phyloP scores from a whole-genome alignment of 2,888 invertebrate species.

The Ornithoptera alexandrae region DNA sequence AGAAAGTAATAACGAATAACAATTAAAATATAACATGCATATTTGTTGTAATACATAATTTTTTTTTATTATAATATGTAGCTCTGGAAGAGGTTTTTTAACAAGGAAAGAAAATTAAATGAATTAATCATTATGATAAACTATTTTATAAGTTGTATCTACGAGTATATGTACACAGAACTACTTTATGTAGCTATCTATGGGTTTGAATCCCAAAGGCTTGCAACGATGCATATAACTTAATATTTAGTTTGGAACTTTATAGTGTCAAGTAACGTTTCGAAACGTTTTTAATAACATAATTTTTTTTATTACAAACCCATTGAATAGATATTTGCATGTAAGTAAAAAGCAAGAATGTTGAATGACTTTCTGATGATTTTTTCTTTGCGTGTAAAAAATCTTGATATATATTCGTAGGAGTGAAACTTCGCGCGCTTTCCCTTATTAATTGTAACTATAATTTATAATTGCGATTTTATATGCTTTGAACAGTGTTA shows the following conservation, averaged over 20 bases:
- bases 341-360: constrained; percentile 31
- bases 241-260: neutral
- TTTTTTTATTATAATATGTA: too few species aligned
- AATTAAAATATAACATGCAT: neutral
- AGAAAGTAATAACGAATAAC: neutral
- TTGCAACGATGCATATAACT: neutral
- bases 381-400: constrained; percentile 75
- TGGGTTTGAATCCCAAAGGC: neutral
- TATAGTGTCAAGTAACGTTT: neutral
- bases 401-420: constrained; percentile 72
- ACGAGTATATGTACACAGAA: neutral
- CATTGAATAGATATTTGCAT: constrained; percentile 45
- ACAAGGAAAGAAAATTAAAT: too few species aligned
- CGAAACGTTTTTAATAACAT: neutral
- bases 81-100: too few species aligned
- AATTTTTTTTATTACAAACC: neutral
- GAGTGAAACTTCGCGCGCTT: constrained; percentile 71
- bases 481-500: constrained; percentile 50
- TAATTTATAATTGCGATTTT: constrained; percentile 62
- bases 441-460: constrained; percentile 66
- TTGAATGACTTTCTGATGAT: constrained; percentile 57
- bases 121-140: too few species aligned
- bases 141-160: too few species aligned
- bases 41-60: neutral
- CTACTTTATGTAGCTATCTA: neutral